These are phyloP conservation scores for Enhydra lutris DNA, from an alignment of 2,113 vertebrate species.

Conservation along the genomic window DNA sequence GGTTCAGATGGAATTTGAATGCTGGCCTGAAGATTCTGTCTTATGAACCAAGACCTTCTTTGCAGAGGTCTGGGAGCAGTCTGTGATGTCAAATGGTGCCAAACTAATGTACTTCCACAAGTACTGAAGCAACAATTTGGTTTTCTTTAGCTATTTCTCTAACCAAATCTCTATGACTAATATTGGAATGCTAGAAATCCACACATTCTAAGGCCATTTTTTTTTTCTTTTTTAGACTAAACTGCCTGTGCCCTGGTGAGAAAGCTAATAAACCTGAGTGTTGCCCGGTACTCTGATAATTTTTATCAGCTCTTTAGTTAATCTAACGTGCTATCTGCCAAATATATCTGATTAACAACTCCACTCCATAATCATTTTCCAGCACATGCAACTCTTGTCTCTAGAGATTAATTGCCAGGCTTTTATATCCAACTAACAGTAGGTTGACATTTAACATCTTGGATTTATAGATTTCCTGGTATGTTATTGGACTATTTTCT, in stretches of 20 bases:
- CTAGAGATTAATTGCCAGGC: not conserved
- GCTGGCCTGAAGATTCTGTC: not conserved
- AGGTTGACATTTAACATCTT: not conserved
- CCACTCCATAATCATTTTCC: conserved; percentile 34
- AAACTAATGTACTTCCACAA: fast-evolving
- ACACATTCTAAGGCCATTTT: not conserved
- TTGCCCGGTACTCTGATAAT: not conserved
- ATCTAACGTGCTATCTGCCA: not conserved
- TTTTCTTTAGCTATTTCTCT: not conserved
- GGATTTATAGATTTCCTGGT: conserved; percentile 56
- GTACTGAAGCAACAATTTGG: not conserved
- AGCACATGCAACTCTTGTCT: not conserved
- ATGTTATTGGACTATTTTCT: conserved; percentile 26
- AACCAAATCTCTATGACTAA: not conserved
- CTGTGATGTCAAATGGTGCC: not conserved
- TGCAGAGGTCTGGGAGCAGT: not conserved
- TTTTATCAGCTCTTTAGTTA: not conserved
- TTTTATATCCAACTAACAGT: not conserved
- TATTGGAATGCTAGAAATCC: not conserved
- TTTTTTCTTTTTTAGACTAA: not conserved
- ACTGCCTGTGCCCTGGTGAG: not conserved
- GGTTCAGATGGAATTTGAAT: not conserved
- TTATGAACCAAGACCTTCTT: not conserved
- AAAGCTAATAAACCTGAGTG: not conserved
- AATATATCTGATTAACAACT: not conserved